Evolutionary conservation across 2,113 vertebrate species (phyloP), one percentile per base, ranked within the genome.

Genomic region (Struthio camelus): DNA sequence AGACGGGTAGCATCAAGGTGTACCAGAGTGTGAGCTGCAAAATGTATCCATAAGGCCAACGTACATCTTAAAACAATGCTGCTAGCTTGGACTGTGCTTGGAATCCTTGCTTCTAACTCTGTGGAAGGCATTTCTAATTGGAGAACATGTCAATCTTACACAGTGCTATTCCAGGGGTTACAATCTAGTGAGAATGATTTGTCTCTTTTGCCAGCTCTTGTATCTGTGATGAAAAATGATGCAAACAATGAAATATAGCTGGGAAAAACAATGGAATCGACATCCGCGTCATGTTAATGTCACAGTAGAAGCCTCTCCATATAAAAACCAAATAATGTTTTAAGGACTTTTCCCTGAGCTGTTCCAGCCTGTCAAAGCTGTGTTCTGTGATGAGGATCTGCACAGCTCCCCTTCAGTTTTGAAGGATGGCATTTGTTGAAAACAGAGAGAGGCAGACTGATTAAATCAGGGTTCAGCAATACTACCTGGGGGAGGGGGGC

Each of bases 1-100:
- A 25, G 82, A 1, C 8, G 0, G 2, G 62, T 42, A 36, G 8
- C 14, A 7, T 2, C 0, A 22, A 18, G 46, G 12, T 73, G 69
- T 42, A 3, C 46, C 69, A 48, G 65, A 28, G 17, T 61, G 23
- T 73, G 42, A 81, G 61, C 73, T 94, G 65, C 5, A 27, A 82
- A 42, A 34, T 14, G 1, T 4, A 42, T 30, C 38, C 50, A 3
- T 20, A 38, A 34, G 10, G 23, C 62, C 44, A 32, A 0, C 11
- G 58, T 73, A 6, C 36, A 66, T 46, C 20, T 54, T 66, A 4
- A 96, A 85, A 13, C 4, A 14, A 1, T 23, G 27, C 46, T 85
- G 14, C 79, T 83, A 78, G 10, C 32, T 92, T 48, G n/a, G 65
- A 5, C 24, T 84, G 73, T 22, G 9, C 25, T 30, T 71, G 77